Evolutionary conservation across 2,888 invertebrate species (phyloP).

Genomic region (Macrophya annulata): DNA sequence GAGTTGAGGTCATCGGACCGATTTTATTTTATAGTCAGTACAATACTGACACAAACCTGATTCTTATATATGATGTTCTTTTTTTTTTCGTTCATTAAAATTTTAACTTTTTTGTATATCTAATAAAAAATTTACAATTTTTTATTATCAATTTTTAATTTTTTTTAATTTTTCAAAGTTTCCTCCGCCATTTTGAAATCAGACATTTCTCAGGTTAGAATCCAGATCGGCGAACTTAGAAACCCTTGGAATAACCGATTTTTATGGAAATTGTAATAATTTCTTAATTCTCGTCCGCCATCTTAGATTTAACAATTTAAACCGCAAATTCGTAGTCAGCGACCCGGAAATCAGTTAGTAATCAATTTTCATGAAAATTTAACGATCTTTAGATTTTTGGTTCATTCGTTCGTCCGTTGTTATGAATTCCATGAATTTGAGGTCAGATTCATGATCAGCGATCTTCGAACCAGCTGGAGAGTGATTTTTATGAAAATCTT

Average conservation of each 20-base stretch:
- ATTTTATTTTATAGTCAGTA: neutral
- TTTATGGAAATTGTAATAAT: neutral
- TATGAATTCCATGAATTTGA: neutral
- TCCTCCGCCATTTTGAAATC: too few relatives aligned
- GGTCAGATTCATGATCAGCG: neutral
- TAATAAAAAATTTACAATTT: neutral
- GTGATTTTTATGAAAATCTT: neutral
- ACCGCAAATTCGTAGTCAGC: neutral
- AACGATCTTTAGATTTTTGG: neutral
- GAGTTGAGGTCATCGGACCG: constrained; percentile 46
- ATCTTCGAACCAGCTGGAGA: neutral
- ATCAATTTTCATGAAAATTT: neutral
- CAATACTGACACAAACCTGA: neutral
- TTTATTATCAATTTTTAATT: neutral
- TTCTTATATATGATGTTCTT: neutral
- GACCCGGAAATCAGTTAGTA: neutral
- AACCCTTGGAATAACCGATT: too few relatives aligned
- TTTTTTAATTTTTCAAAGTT: too few relatives aligned
- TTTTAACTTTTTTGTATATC: neutral
- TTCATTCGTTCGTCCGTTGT: too few relatives aligned
- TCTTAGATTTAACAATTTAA: neutral
- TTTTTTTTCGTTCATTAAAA: neutral
- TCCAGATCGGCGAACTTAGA: too few relatives aligned
- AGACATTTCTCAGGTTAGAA: too few relatives aligned
- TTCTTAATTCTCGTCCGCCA: neutral